Conservation (phyloP, 2,113 vertebrate species). For the Melierax canorus region DNA sequence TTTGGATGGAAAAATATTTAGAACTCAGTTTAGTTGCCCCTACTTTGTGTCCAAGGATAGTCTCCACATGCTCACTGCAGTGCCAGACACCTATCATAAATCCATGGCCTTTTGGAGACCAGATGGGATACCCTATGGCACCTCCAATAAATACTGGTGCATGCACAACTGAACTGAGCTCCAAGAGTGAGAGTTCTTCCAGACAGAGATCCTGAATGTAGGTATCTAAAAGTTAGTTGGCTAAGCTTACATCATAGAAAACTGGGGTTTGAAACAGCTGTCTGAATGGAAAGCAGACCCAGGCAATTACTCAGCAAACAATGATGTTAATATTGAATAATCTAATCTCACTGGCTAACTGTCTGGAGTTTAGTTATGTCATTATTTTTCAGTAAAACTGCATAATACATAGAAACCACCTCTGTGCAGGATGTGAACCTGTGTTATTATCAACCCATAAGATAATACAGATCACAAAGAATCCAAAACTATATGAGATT, state of each 20-base stretch:
- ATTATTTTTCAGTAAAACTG: background rate
- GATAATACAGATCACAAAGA: background rate
- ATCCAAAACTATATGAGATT: rapidly evolving
- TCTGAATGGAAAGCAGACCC: background rate
- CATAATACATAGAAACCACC: background rate
- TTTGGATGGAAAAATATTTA: background rate
- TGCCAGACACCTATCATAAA: background rate
- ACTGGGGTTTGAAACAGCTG: background rate
- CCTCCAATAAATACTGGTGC: background rate
- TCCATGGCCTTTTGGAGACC: background rate
- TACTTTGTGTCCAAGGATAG: background rate
- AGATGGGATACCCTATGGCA: background rate
- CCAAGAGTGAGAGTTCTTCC: background rate
- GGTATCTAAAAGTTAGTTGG: background rate
- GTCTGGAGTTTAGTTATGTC: background rate
- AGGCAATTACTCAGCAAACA: background rate
- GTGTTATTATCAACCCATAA: background rate
- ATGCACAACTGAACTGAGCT: background rate
- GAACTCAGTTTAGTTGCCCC: background rate
- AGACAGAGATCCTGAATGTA: background rate
- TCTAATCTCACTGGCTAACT: background rate
- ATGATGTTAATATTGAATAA: background rate
- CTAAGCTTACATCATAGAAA: background rate
- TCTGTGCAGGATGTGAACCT: background rate
- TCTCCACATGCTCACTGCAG: background rate